A percentile compares a stretch with the other conserved stretches of the same genome.
phyloP scores from a whole-genome alignment of 2,113 vertebrate species.

The Tetraodon nigroviridis region DNA sequence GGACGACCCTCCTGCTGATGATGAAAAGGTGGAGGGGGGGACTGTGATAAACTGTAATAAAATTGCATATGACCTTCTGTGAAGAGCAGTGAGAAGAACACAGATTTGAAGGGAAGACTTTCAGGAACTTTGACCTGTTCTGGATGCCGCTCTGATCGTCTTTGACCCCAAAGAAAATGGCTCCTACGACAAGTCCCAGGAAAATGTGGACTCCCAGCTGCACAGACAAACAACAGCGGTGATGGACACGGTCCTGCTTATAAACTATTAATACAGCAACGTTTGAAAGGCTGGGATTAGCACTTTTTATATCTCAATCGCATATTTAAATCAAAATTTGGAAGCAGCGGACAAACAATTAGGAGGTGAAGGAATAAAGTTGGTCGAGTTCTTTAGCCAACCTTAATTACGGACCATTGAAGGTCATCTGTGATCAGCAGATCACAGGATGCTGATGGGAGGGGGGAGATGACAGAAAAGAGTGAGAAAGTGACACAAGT shows the following conservation, averaged over 20 bases:
- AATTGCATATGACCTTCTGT: too few relatives aligned
- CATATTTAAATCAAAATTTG: background rate
- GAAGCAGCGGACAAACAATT: slow-evolving; percentile 10
- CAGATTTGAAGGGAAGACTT: background rate
- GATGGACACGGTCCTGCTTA: background rate
- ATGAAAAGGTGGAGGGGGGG: too few relatives aligned
- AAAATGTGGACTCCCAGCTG: slow-evolving; percentile 80
- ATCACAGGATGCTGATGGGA: background rate
- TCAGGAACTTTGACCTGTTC: slow-evolving; percentile 77
- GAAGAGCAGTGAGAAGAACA: too few relatives aligned
- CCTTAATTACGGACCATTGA: too few relatives aligned
- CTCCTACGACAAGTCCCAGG: slow-evolving; percentile 81
- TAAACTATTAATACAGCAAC: background rate
- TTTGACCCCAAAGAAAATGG: slow-evolving; percentile 82
- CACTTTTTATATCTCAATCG: background rate
- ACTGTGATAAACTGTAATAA: too few relatives aligned
- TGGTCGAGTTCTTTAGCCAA: background rate
- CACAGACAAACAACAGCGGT: background rate
- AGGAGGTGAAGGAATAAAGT: slow-evolving; percentile 20
- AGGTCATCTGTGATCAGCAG: too few relatives aligned
- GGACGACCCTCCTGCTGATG: too few relatives aligned
- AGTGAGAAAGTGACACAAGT: slow-evolving; percentile 40
- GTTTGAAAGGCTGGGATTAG: background rate
- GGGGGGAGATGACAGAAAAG: slow-evolving; percentile 25
- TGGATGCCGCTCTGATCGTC: slow-evolving; percentile 80